Evolutionary conservation across 2,797 vertebrate genomes (phyloP).

Genomic region (Sebastes steindachneri): DNA sequence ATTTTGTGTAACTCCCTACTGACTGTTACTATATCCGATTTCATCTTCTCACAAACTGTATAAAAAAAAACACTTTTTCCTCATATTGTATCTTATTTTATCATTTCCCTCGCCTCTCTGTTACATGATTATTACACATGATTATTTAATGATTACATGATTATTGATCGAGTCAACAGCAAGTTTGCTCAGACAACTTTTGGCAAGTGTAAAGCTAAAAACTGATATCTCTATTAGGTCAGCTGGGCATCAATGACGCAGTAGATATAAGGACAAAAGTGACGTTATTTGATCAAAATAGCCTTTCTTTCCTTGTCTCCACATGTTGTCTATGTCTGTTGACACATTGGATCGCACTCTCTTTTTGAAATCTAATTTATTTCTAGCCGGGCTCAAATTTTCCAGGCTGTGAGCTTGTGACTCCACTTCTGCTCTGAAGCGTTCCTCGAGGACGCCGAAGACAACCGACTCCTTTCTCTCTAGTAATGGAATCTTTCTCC

Average conservation of each 20-base stretch:
- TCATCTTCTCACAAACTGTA: neutral
- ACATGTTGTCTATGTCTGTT: conserved; percentile 11
- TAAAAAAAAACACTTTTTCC: neutral
- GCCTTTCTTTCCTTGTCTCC: conserved; percentile 2
- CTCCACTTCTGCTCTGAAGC: conserved; percentile 52
- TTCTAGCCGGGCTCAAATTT: conserved; percentile 48
- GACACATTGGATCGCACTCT: conserved; percentile 18
- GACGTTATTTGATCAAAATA: conserved; percentile 15
- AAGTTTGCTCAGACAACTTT: neutral
- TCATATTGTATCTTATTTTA: neutral
- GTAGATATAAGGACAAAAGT: neutral
- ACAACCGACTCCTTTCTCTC: conserved; percentile 55
- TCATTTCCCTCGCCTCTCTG: neutral
- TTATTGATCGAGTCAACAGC: neutral
- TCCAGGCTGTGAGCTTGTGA: conserved; percentile 55
- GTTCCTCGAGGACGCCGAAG: conserved; percentile 59
- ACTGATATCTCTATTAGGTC: neutral
- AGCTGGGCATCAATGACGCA: neutral
- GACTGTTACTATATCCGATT: neutral
- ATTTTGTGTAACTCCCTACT: neutral
- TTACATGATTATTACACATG: neutral
- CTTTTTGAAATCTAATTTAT: conserved; percentile 55
- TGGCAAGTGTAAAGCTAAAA: neutral
- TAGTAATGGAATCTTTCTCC: conserved; percentile 64
- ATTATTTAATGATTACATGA: neutral